These are phyloP conservation scores for Lumbricus terrestris DNA, from an alignment of 2,888 invertebrate species.

Conservation along the genomic window DNA sequence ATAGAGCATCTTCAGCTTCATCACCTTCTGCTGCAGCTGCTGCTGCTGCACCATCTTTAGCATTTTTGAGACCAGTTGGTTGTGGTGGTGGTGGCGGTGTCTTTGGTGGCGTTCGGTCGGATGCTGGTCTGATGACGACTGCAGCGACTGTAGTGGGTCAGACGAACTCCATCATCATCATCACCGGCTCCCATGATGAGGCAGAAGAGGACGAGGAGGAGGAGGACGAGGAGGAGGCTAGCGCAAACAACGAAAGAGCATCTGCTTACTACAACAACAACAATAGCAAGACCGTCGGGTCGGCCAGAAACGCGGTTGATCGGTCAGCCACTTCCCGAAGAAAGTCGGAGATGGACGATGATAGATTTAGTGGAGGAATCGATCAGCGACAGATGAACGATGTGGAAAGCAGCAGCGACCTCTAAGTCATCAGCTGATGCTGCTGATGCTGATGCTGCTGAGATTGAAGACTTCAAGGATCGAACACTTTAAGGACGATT, in stretches of 20 bases:
- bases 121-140: background rate
- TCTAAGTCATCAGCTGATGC: background rate
- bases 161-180: background rate
- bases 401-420: background rate
- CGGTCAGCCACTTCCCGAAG: background rate
- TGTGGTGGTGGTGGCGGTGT: background rate
- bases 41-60: no score
- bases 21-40: background rate
- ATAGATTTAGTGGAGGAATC: background rate
- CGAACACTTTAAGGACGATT: no score
- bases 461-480: no score
- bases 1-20: background rate
- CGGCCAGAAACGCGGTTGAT: no score
- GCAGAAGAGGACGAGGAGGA: background rate
- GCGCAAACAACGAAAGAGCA: no score
- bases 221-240: background rate
- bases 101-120: background rate
- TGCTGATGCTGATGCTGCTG: no score
- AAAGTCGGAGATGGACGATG: no score
- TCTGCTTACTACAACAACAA: no score
- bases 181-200: background rate
- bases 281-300: no score
- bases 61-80: background rate
- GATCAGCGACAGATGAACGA: background rate
- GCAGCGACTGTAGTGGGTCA: background rate